A percentile compares a stretch with the other conserved stretches of the same genome.
Conservation (phyloP, 2,113 vertebrate species). For the Anthoscopus minutus region DNA sequence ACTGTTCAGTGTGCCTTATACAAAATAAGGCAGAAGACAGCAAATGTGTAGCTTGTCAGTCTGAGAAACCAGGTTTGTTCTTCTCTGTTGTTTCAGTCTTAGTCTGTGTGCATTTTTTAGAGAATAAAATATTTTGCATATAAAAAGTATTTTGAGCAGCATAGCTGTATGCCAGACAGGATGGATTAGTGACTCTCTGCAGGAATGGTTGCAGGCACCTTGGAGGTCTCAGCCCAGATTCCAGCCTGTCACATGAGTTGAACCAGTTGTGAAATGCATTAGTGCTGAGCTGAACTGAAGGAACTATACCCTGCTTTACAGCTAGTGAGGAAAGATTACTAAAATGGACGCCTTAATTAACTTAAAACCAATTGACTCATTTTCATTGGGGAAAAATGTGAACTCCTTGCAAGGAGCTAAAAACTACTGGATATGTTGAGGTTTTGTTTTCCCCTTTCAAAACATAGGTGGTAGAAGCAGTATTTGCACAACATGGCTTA, state of each 20-base stretch:
- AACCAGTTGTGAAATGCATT: background rate
- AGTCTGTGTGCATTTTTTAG: background rate
- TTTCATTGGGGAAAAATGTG: background rate
- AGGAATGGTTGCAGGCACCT: background rate
- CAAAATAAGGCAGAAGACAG: slow-evolving; percentile 83
- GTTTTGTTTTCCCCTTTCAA: background rate
- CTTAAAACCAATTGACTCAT: background rate
- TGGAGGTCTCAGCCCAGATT: background rate
- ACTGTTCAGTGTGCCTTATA: slow-evolving; percentile 84
- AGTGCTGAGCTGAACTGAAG: background rate
- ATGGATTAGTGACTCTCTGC: background rate
- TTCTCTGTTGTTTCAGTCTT: background rate
- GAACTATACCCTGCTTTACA: background rate
- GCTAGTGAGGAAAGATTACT: background rate
- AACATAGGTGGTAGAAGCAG: background rate
- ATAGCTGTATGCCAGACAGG: background rate
- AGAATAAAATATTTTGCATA: background rate
- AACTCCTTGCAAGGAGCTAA: background rate
- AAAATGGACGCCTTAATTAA: background rate
- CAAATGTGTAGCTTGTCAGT: slow-evolving; percentile 86
- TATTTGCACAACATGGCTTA: background rate
- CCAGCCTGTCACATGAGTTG: background rate
- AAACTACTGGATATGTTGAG: background rate
- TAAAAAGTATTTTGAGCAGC: background rate
- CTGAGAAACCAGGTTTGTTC: slow-evolving; percentile 79